phyloP scores from a whole-genome alignment of 2,797 vertebrate species.

The Enteromius trimaculatus region DNA sequence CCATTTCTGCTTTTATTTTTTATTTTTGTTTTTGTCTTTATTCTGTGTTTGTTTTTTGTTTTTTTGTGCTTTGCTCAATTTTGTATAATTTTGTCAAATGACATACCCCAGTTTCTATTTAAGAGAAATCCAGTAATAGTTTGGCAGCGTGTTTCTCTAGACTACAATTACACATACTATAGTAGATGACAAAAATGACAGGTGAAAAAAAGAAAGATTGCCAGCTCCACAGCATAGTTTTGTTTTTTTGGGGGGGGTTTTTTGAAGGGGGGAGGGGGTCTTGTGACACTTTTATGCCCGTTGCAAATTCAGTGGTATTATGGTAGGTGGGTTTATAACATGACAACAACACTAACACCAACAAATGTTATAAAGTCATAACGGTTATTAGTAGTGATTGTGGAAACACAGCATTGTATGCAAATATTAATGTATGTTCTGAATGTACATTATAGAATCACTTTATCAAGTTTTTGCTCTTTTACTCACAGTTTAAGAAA shows the following conservation, averaged over 20 bases:
- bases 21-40: slow-evolving; percentile 57
- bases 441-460: slow-evolving; percentile 89
- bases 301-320: slow-evolving; percentile 80
- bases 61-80: slow-evolving; percentile 80
- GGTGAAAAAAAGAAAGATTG: slow-evolving; percentile 78
- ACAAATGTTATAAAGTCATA: slow-evolving; percentile 68
- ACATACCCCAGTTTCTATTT: slow-evolving; percentile 82
- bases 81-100: slow-evolving; percentile 83
- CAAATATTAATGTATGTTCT: slow-evolving; percentile 90
- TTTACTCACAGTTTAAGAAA: slow-evolving; percentile 81
- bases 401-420: slow-evolving; percentile 79
- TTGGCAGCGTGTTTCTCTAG: slow-evolving; percentile 92
- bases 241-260: slow-evolving; percentile 89
- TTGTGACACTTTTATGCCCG: slow-evolving; percentile 93
- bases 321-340: slow-evolving; percentile 70
- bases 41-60: slow-evolving; percentile 70
- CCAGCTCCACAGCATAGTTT: slow-evolving; percentile 94
- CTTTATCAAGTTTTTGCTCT: slow-evolving; percentile 80
- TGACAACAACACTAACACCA: slow-evolving; percentile 77
- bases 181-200: slow-evolving; percentile 90
- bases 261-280: too few relatives aligned
- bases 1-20: slow-evolving; percentile 56
- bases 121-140: slow-evolving; percentile 87
- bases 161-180: slow-evolving; percentile 86
- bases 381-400: slow-evolving; percentile 78